Evolutionary conservation across 2,888 invertebrate genomes (phyloP).

Genomic region (Empis livida): DNA sequence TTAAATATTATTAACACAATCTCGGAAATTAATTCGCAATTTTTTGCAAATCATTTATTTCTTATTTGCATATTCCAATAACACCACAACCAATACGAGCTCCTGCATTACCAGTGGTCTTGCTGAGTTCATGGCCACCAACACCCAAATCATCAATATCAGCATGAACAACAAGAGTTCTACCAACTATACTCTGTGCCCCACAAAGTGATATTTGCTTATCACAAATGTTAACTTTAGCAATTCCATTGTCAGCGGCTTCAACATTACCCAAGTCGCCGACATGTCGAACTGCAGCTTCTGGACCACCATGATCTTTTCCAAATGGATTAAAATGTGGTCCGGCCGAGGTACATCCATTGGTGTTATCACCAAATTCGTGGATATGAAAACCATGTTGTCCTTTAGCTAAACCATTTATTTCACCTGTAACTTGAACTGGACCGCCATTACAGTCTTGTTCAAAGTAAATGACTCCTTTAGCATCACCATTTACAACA

Average conservation of each 20-base stretch:
- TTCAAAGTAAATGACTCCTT: conserved; percentile 67
- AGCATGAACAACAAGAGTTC: conserved; percentile 81
- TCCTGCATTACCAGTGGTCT: conserved; percentile 91
- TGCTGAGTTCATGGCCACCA: conserved; percentile 85
- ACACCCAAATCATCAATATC: conserved; percentile 88
- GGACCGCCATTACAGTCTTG: conserved; percentile 58
- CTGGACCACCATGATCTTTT: conserved; percentile 73
- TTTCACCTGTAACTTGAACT: conserved; percentile 68
- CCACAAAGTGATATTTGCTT: conserved; percentile 53
- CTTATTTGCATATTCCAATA: conserved; percentile 32
- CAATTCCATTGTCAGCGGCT: conserved; percentile 47
- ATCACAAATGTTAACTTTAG: conserved; percentile 52
- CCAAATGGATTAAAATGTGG: conserved; percentile 81
- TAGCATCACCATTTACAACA: conserved; percentile 73
- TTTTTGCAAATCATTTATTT: conserved; percentile 11
- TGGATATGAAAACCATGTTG: conserved; percentile 73
- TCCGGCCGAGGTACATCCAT: conserved; percentile 91
- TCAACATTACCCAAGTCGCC: conserved; percentile 85
- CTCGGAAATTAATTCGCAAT: too few species aligned
- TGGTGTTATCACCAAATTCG: conserved; percentile 92
- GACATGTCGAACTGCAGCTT: conserved; percentile 59
- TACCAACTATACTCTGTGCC: conserved; percentile 64
- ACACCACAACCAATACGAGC: conserved; percentile 39
- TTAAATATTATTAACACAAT: too few species aligned
- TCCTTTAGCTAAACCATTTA: conserved; percentile 66